These are phyloP conservation scores for Lutjanus erythropterus DNA, from an alignment of 2,113 vertebrate species.

Conservation along the genomic window DNA sequence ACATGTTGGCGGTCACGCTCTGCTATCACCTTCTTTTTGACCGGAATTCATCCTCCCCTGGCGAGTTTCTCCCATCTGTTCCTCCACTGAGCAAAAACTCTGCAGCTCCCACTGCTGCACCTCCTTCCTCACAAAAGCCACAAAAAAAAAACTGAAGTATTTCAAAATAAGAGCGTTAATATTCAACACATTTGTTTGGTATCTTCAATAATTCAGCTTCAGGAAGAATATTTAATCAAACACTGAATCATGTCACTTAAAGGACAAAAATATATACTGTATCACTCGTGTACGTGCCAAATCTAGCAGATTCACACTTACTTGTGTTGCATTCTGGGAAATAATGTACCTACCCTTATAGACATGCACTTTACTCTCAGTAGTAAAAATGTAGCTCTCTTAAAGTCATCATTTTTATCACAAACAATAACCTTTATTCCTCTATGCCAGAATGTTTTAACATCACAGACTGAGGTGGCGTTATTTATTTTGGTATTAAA, in stretches of 20 bases:
- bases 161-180: not conserved
- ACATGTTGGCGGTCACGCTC: constrained; percentile 82
- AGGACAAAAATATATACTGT: not conserved
- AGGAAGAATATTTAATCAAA: not conserved
- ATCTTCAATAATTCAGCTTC: not conserved
- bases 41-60: constrained; percentile 79
- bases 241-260: not conserved
- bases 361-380: no score
- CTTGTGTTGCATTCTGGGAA: no score
- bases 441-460: no score
- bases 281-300: not conserved
- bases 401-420: no score
- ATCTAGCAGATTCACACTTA: no score
- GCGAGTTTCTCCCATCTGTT: constrained; percentile 80
- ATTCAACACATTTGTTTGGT: not conserved
- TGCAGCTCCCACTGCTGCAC: constrained; percentile 64
- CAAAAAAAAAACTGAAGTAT: not conserved
- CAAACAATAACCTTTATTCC: no score
- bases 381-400: no score
- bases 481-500: no score
- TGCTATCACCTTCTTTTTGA: constrained; percentile 80
- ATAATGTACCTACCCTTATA: no score
- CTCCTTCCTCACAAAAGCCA: constrained; percentile 5
- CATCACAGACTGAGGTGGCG: no score
- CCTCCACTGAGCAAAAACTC: constrained; percentile 64